Base-by-base conservation (phyloP, 2,113 vertebrate species). In the Neoarius graeffei region DNA sequence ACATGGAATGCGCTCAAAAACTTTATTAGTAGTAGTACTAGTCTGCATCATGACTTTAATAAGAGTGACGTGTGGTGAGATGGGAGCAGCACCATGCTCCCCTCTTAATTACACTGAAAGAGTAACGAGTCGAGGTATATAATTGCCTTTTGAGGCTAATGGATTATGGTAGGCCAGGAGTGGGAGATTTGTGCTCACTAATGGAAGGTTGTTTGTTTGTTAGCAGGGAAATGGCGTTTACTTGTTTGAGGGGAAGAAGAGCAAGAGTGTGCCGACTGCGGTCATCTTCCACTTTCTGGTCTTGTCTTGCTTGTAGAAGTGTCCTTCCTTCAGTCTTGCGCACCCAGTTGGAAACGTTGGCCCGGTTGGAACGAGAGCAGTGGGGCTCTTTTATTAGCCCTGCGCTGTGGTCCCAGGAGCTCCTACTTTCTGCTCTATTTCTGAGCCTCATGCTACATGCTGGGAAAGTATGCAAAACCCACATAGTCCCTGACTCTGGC, bases 311-410 rank as follows among this genome's bases (percentile, higher is more conserved):
- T 85, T 64, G 54, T 81, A n/a, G 69, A 10, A 82, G 77, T 77
- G 50, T 81, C 71, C 35, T 56, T 74, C 52, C 83, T 52, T 42
- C 30, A 27, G 57, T 59, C 62, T 59, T 42, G 35, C 19, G 8
- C 81, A n/a, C 59, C 87, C 77, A 94, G 93, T 93, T 93, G 27
- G 19, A 85, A 13, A 23, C 27, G 27, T 74, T 85, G 93, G 92
- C 94, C 94, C 93, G 94, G 92, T 95, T 94, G 93, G 94, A 96
- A 95, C 92, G 93, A 92, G 95, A 96, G 95, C 95, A 94, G 89
- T 92, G 85, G 93, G 94, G 91, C 93, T 94, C 93, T 95, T 96
- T 95, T 95, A 95, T 95, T 95, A 96, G 95, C 94, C 91, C 91
- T 86, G 91, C 88, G 88, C 88, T 91, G 88, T 86, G 89, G 83